A percentile compares a stretch with the other conserved stretches of the same genome.
These are phyloP conservation scores for Diorhabda sublineata DNA, from an alignment of 1,140 invertebrate genomes.

Conservation along the genomic window DNA sequence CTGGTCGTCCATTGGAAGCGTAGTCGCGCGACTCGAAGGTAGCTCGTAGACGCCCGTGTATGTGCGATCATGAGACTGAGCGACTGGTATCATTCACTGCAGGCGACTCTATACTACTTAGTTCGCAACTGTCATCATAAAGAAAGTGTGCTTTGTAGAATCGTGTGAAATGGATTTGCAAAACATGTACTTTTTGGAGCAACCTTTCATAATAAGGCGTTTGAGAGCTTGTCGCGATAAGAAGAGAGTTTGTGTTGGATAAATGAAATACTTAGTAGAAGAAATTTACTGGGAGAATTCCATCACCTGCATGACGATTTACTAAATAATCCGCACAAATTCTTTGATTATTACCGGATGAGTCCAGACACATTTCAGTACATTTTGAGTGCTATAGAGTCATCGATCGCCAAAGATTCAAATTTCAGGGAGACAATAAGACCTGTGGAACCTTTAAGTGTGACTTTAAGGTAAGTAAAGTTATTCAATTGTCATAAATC, in stretches of 20 bases:
- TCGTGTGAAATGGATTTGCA: background rate
- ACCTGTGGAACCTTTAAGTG: constrained; percentile 9
- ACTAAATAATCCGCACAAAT: constrained; percentile 6
- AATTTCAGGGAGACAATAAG: constrained; percentile 9
- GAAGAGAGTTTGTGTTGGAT: constrained; percentile 7
- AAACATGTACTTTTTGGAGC: constrained; percentile 6
- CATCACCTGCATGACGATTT: constrained; percentile 8
- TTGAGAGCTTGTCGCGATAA: background rate
- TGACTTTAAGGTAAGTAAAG: constrained; percentile 19
- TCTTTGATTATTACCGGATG: constrained; percentile 7
- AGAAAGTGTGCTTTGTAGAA: background rate
- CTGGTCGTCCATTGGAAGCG: background rate
- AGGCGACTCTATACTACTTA: background rate
- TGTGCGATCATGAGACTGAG: constrained; percentile 1
- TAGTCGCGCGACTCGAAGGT: constrained; percentile 4
- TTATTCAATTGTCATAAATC: background rate
- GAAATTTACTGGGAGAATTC: constrained; percentile 9
- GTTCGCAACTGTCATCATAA: background rate
- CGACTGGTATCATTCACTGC: constrained; percentile 6
- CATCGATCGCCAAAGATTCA: constrained; percentile 5
- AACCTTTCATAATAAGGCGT: background rate
- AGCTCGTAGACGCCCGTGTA: background rate
- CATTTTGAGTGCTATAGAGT: constrained; percentile 11
- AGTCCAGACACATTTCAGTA: constrained; percentile 1
- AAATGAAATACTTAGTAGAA: constrained; percentile 3